phyloP scores from a whole-genome alignment of 2,888 invertebrate species.

The Atethmia centrago region DNA sequence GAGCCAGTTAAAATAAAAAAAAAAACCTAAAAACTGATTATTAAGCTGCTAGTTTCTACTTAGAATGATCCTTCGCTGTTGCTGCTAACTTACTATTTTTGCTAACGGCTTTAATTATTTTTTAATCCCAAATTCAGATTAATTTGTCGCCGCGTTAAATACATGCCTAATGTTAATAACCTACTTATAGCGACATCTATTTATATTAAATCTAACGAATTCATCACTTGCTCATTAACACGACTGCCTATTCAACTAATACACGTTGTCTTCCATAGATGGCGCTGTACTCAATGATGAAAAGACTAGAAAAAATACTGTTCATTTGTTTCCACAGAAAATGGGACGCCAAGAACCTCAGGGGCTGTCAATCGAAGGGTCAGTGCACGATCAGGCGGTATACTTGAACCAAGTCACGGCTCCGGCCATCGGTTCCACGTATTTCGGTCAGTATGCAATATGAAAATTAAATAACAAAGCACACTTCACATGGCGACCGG shows the following conservation, averaged over 20 bases:
- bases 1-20: too few species aligned
- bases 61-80: too few species aligned
- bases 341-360: conserved; percentile 85
- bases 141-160: too few species aligned
- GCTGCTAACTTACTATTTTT: too few species aligned
- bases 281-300: conserved; percentile 67
- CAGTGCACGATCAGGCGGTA: conserved; percentile 78
- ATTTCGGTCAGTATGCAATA: conserved; percentile 87
- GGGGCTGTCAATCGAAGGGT: conserved; percentile 77
- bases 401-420: conserved; percentile 84
- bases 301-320: conserved; percentile 30
- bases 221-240: background rate
- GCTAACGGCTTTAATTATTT: too few species aligned
- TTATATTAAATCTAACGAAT: background rate
- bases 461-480: conserved; percentile 74
- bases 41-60: too few species aligned
- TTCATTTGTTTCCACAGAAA: conserved; percentile 79
- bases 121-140: too few species aligned
- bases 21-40: too few species aligned
- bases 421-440: conserved; percentile 82
- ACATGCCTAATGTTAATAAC: too few species aligned
- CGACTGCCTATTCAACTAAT: conserved; percentile 35
- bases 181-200: conserved; percentile 60
- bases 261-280: conserved; percentile 65
- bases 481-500: conserved; percentile 58